Percentiles rank a stretch among this genome's conserved stretches.
phyloP scores from a whole-genome alignment of 2,797 vertebrate species.

The Denticeps clupeoides region DNA sequence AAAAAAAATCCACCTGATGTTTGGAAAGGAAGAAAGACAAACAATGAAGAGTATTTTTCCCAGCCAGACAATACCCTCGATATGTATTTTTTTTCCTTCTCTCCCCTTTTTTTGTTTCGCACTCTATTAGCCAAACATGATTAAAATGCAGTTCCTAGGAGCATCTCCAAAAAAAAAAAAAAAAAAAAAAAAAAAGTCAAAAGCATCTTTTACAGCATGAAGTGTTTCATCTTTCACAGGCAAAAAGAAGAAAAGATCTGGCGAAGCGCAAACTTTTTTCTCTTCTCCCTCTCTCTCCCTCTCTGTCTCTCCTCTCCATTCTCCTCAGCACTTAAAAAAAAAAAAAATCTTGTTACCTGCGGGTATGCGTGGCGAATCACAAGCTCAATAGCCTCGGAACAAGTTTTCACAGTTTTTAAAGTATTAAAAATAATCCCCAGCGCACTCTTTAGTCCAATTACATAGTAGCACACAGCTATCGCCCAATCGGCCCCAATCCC shows the following conservation, averaged over 20 bases:
- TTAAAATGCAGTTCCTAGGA: slow-evolving; percentile 62
- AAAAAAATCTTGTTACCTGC: slow-evolving; percentile 44
- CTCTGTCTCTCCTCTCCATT: slow-evolving; percentile 18
- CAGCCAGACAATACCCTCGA: slow-evolving; percentile 46
- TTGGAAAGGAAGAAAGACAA: slow-evolving; percentile 27
- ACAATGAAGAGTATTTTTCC: slow-evolving; percentile 40
- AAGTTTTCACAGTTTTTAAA: slow-evolving; percentile 52
- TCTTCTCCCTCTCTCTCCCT: slow-evolving; percentile 13
- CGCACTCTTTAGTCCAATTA: slow-evolving; percentile 70
- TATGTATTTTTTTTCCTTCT: slow-evolving; percentile 46
- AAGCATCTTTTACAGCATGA: slow-evolving; percentile 52
- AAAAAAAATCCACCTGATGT: slow-evolving; percentile 6
- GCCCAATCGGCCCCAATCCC: slow-evolving; percentile 51
- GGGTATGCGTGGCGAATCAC: slow-evolving; percentile 48
- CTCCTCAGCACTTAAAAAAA: slow-evolving; percentile 38
- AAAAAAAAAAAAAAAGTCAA: slow-evolving; percentile 54
- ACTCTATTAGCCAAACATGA: slow-evolving; percentile 63
- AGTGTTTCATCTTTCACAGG: slow-evolving; percentile 59
- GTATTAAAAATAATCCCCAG: slow-evolving; percentile 64
- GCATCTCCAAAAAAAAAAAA: slow-evolving; percentile 37
- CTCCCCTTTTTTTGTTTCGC: slow-evolving; percentile 38
- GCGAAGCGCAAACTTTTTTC: slow-evolving; percentile 43
- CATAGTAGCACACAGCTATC: slow-evolving; percentile 67
- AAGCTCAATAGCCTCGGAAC: slow-evolving; percentile 58
- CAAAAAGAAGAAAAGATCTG: slow-evolving; percentile 50